These are phyloP conservation scores for Pithys albifrons DNA, from an alignment of 2,113 vertebrate genomes.

Conservation along the genomic window DNA sequence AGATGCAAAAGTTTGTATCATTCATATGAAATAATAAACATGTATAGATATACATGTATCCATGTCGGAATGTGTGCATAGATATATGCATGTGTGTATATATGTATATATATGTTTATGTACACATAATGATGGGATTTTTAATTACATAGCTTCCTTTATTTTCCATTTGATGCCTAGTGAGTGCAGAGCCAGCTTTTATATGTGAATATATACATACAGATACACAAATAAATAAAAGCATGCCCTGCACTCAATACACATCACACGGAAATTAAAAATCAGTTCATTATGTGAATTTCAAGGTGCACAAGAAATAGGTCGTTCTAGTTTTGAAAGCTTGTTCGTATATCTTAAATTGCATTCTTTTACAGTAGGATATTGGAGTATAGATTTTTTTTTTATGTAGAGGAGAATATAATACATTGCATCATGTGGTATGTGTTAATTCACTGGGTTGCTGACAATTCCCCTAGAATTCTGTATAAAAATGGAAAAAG, in stretches of 20 bases:
- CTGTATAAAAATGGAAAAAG: not conserved
- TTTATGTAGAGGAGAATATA: not conserved
- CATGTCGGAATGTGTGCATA: not conserved
- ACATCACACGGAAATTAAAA: not conserved
- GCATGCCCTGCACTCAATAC: not conserved
- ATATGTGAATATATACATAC: not conserved
- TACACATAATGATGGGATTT: not conserved
- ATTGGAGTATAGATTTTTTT: not conserved
- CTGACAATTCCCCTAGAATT: not conserved
- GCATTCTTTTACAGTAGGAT: not conserved
- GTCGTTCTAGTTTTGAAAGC: not conserved
- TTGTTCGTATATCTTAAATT: not conserved
- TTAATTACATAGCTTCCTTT: not conserved
- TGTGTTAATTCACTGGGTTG: not conserved
- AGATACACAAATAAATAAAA: not conserved
- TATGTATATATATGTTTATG: not conserved
- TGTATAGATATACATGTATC: not conserved
- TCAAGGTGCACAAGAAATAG: not conserved
- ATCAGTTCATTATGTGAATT: not conserved
- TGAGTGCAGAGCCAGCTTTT: not conserved
- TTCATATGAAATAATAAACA: not conserved
- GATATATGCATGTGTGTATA: no score
- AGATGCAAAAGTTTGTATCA: rapidly evolving
- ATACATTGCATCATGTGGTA: not conserved
- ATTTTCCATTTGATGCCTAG: not conserved